Conservation (phyloP, 2,113 vertebrate species). For the Ardeotis arabs region DNA sequence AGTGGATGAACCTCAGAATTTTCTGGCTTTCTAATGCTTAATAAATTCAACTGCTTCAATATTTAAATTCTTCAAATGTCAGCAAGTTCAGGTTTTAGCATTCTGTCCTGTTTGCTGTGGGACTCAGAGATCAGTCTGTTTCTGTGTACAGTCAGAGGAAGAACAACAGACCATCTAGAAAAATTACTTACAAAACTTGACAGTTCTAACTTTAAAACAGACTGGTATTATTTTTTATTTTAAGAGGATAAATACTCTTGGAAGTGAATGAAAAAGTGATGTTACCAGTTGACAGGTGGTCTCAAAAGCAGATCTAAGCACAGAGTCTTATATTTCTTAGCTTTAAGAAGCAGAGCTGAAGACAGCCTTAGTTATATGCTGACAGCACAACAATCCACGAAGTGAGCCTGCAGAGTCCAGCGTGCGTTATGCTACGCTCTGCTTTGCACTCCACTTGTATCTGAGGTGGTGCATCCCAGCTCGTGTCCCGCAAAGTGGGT, state of each 20-base stretch:
- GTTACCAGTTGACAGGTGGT: background rate
- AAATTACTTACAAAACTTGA: background rate
- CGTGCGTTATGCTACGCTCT: background rate
- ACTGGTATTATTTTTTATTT: background rate
- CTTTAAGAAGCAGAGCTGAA: background rate
- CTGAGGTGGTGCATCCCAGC: background rate
- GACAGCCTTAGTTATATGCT: background rate
- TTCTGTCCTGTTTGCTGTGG: background rate
- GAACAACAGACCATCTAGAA: background rate
- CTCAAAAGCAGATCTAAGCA: background rate
- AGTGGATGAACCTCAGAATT: background rate
- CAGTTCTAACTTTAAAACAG: background rate
- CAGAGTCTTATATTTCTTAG: background rate
- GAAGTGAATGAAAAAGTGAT: background rate
- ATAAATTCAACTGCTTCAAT: background rate
- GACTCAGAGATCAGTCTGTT: background rate
- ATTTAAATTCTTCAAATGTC: background rate
- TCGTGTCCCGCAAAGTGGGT: background rate
- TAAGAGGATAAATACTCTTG: background rate
- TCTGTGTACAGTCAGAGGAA: background rate
- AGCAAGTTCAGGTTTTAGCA: background rate
- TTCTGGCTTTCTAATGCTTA: background rate
- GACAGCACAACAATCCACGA: background rate
- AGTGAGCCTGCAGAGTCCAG: background rate
- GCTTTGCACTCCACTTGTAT: background rate